phyloP scores from a whole-genome alignment of 2,797 vertebrate species.

The Gambelia wislizenii region DNA sequence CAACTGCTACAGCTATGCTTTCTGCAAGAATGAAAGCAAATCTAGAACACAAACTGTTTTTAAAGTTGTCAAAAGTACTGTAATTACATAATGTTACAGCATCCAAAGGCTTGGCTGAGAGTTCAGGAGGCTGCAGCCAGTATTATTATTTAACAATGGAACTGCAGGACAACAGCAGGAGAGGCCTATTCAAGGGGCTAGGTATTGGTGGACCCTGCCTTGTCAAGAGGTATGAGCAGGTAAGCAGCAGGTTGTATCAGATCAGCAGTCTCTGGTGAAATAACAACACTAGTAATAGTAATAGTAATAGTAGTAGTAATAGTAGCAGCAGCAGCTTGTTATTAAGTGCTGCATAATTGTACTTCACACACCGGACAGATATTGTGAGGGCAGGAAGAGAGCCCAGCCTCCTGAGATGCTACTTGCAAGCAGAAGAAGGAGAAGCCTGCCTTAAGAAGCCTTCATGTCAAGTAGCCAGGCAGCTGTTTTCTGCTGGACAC shows the following conservation, averaged over 20 bases:
- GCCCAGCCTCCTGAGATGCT: background rate
- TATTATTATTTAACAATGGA: background rate
- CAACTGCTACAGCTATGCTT: background rate
- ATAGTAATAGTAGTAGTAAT: no score
- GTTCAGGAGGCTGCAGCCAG: background rate
- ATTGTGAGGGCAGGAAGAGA: slow-evolving; percentile 50
- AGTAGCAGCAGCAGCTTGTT: no score
- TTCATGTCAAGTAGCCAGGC: no score
- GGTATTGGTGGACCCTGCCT: background rate
- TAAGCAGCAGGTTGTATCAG: fast-evolving
- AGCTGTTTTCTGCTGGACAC: background rate
- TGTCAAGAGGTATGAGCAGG: background rate
- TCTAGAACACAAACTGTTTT: background rate
- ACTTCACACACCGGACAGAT: background rate
- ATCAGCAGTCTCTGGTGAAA: no score
- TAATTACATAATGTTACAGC: background rate
- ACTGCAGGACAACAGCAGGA: background rate
- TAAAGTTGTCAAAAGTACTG: background rate
- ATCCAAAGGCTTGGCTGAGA: background rate
- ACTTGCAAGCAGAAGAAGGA: no score
- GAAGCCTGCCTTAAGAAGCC: no score
- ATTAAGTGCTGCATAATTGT: fast-evolving
- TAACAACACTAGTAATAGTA: no score
- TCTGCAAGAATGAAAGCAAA: background rate
- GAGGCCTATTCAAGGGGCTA: background rate